Evolutionary conservation across 2,113 vertebrate species (phyloP), one percentile per base, ranked within the genome.

Genomic region (Mus pahari): DNA sequence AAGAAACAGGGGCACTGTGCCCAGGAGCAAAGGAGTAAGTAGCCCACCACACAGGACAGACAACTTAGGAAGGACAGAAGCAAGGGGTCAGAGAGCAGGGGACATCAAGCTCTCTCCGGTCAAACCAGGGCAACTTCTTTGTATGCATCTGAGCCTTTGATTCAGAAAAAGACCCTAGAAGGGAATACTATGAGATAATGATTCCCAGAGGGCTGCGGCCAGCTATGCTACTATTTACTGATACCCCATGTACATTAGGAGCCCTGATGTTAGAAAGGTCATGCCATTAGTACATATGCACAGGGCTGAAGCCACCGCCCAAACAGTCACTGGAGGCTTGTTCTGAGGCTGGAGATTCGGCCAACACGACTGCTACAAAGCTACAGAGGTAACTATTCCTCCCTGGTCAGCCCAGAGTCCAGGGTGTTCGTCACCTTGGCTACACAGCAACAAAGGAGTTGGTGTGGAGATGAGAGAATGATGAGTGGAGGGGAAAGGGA

Each of bases 191-290:
- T 53, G 89, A 70, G 42, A 24, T 91, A 68, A 94, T 39, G 92
- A 58, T 53, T 83, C 66, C 11, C 0, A 12, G 28, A 86, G 50
- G 68, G 9, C 8, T 31, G 66, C 45, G 55, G 50, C 78, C 55
- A 9, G 14, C 4, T 4, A 62, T 22, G 50, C 92, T 62, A 42
- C 6, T 84, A 42, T 90, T 95, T 94, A 77, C 50, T 14, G 48
- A 89, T 42, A 87, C 9, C 0, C 33, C 42, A 64, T 3, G 66
- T 31, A 93, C 68, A 95, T 58, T n/a, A 81, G 62, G 33, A 1
- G 1, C 64, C 62, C 89, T 70, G 13, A 74, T 26, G 70, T 42
- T 78, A 95, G 78, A 91, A 96, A 95, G 97, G 93, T 83, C 58
- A 53, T 39, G 71, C 33, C 55, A 71, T 64, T 86, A 66, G 79